Evolutionary conservation across 2,888 invertebrate genomes (phyloP), one percentile per base, ranked within the genome.

Genomic region (Bombylius major): DNA sequence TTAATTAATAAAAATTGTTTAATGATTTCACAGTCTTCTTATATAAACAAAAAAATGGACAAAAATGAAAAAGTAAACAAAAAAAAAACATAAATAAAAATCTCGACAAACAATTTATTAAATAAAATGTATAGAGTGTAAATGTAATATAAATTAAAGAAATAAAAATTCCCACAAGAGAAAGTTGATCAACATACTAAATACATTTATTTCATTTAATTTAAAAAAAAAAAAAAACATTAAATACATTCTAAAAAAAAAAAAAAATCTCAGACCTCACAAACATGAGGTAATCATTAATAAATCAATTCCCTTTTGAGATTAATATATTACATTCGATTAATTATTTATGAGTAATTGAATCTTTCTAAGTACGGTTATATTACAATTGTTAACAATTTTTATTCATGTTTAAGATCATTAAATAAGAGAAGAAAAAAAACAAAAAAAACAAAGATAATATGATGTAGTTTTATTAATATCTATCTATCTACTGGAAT

Each of bases 301-400:
- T 59, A 59, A 59, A 59, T 59, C 59, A 59, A 52, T 59, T 56
- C 50, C 44, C 47, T 51, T 42, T 34, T 48, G 36, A 53, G 56
- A 51, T 56, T 56, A 56, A 56, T 56, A 50, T 34, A 42, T 11
- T 42, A n/a, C 31, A 23, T 51, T 48, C 52, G 56, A 59, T 59
- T 59, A 59, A 59, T 59, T 56, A 59, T 59, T 59, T 56, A 56
- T 56, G 56, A 59, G 56, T 59, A 59, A 56, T 56, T 56, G 55
- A 54, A 47, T 57, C 51, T 49, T 11, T 42, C 4, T 42, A 42
- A 42, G 11, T 42, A 42, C 39, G 11, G 11, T 42, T 42, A 11
- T 42, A 42, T 42, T 42, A 11, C 39, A 42, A 42, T 42, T 42
- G 12, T 11, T 11, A 42, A 42, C 39, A 42, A 42, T 42, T 4